Evolutionary conservation across 2,888 invertebrate genomes (phyloP), one percentile per base, ranked within the genome.

Genomic region (Heliconius cydno): DNA sequence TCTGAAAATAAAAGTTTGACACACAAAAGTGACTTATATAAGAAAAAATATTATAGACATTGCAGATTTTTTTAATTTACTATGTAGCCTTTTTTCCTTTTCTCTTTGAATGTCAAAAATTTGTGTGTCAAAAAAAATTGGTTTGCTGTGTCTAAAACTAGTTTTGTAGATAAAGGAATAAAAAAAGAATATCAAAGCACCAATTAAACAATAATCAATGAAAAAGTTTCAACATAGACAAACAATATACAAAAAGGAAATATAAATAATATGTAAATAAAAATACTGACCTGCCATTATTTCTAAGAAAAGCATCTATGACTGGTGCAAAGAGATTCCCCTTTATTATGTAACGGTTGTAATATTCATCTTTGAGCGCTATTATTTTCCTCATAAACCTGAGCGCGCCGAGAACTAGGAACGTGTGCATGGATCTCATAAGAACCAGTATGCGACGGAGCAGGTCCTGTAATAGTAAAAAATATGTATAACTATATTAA

Each of bases 311-410:
- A 85, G 99, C 98, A 91, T 99, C 99, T 86, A 99, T 97, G 80
- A 99, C 98, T 57, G 99, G 99, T 85, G 98, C 98, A 93, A 99
- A 98, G 80, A 99, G 96, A 94, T 98, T 98, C 83, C 98, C 98
- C 91, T 98, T 98, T 86, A 98, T 97, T 87, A 99, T 98, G 94
- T 99, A 98, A 89, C 99, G 95, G 95, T 99, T 98, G 95, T 99
- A 99, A 95, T 99, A 98, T 91, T 99, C 99, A 91, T 99, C 99
- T 94, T 99, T 99, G 81, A 99, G 96, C 78, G 99, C 98, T 87
- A 99, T 97, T 84, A 99, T 98, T 93, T 99, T 99, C 87, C 99
- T 96, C 97, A 99, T 97, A 95, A 99, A 98, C 94, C 99, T 97
- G 86, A 99, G 96, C 79, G 99, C 99, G 94, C 99, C 98, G 81